These are phyloP conservation scores for Harpegnathos saltator DNA, from an alignment of 1,140 invertebrate genomes.

Conservation along the genomic window DNA sequence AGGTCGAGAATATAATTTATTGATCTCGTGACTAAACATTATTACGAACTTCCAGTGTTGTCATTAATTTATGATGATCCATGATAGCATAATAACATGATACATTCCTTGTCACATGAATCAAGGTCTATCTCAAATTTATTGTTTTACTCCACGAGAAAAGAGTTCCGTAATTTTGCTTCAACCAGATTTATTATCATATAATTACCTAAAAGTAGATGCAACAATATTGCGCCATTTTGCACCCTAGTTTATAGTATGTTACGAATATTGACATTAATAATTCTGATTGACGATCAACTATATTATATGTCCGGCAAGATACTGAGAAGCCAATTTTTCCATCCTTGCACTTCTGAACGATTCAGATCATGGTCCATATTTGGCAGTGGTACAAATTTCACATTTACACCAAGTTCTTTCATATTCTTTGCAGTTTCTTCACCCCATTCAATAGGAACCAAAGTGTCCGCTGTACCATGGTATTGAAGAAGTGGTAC, in stretches of 20 bases:
- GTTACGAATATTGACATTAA: neutral
- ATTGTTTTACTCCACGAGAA: neutral
- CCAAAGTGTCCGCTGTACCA: constrained; percentile 85
- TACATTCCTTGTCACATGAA: neutral
- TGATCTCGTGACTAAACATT: constrained; percentile 8
- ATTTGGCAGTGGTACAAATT: constrained; percentile 85
- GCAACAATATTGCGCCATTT: neutral
- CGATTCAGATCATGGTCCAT: constrained; percentile 87
- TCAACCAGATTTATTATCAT: constrained; percentile 4
- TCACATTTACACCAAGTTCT: constrained; percentile 84
- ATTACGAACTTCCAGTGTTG: neutral
- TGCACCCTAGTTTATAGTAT: neutral
- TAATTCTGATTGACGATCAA: constrained; percentile 16
- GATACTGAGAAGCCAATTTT: constrained; percentile 67
- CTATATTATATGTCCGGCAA: constrained; percentile 60
- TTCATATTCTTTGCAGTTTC: constrained; percentile 84
- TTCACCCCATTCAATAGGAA: constrained; percentile 86
- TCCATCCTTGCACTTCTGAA: constrained; percentile 81
- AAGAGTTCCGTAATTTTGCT: neutral
- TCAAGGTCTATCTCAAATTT: constrained; percentile 12
- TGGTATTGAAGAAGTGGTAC: constrained; percentile 82
- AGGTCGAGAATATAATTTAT: constrained; percentile 15
- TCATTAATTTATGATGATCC: constrained; percentile 12
- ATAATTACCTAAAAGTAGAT: constrained; percentile 21
- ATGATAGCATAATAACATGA: neutral